Conservation (phyloP, 2,113 vertebrate genomes). For the Triplophysa rosa region DNA sequence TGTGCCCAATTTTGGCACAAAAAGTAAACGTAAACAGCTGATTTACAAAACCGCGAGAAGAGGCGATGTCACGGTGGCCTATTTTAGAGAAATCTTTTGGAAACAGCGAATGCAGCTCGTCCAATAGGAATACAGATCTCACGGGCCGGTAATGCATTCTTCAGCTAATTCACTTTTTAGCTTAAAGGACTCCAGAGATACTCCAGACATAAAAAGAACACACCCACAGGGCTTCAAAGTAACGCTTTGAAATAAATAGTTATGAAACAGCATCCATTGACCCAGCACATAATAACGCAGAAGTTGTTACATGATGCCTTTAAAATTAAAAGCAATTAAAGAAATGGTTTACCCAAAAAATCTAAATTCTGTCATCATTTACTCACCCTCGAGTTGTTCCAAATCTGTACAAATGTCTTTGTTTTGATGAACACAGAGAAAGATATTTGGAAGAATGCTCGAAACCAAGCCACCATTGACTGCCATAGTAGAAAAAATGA, state of each 20-base stretch:
- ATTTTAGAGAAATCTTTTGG: background rate
- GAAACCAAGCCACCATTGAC: too few species aligned
- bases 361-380: too few species aligned
- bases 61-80: background rate
- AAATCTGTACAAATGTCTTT: too few species aligned
- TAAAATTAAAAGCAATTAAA: too few species aligned
- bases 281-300: background rate
- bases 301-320: background rate
- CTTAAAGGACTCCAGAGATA: background rate
- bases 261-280: background rate
- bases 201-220: conserved; percentile 19
- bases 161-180: conserved; percentile 28
- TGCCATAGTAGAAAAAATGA: too few species aligned
- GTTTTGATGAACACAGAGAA: too few species aligned
- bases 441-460: too few species aligned
- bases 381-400: too few species aligned
- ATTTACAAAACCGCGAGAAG: conserved; percentile 16
- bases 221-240: conserved; percentile 9
- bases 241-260: background rate
- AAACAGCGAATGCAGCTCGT: background rate
- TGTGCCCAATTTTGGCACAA: background rate
- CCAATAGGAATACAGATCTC: background rate
- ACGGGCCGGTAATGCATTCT: conserved; percentile 16
- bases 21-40: background rate
- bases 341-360: too few species aligned